phyloP scores from a whole-genome alignment of 2,113 vertebrate genomes.

The Tyto alba region DNA sequence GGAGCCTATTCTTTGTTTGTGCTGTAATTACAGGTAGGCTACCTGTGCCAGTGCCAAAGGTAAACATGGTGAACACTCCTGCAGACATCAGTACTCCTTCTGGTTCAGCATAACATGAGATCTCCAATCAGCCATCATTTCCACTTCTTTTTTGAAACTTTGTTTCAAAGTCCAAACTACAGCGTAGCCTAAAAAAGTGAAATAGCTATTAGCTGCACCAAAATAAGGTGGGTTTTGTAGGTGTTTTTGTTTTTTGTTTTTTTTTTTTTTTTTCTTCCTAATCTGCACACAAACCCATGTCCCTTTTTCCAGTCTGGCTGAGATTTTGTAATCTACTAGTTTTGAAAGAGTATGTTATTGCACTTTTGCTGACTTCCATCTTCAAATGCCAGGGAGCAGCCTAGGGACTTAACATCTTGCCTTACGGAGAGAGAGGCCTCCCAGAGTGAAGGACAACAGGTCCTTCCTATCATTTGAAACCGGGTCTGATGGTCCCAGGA shows the following conservation, averaged over 20 bases:
- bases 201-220: not conserved
- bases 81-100: not conserved
- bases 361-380: not conserved
- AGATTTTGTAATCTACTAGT: not conserved
- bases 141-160: not conserved
- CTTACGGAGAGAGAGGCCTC: not conserved
- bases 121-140: not conserved
- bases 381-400: not conserved
- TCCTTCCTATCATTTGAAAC: not conserved
- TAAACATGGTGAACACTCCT: not conserved
- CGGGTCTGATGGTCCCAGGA: not conserved
- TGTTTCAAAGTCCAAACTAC: not conserved
- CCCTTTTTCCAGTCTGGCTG: not conserved
- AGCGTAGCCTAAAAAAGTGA: not conserved
- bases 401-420: not conserved
- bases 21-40: not conserved
- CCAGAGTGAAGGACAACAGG: not conserved
- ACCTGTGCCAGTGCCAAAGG: not conserved
- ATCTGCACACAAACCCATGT: rapidly evolving
- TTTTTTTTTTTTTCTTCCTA: rapidly evolving
- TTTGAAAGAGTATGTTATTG: not conserved
- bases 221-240: not conserved
- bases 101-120: not conserved
- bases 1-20: not conserved
- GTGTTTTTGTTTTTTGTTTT: no score